A percentile compares a stretch with the other conserved stretches of the same genome.
These are phyloP conservation scores for Micrasema longulum DNA, from an alignment of 1,140 invertebrate species.

Conservation along the genomic window DNA sequence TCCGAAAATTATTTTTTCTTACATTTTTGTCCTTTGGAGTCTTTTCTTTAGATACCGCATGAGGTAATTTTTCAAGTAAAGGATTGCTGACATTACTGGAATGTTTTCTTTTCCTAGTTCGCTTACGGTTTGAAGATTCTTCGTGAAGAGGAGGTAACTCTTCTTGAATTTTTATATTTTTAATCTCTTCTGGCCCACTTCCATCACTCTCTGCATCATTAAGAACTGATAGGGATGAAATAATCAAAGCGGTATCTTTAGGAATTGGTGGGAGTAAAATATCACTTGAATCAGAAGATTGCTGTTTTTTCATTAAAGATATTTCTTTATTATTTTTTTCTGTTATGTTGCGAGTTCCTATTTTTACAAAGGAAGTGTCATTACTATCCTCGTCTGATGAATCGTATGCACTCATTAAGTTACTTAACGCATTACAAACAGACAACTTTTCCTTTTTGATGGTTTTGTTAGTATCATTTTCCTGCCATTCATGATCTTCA, in stretches of 20 bases:
- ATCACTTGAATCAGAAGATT: too few relatives aligned
- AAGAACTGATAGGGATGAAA: not conserved
- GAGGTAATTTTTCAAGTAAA: conserved; percentile 3
- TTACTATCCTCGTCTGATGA: conserved; percentile 64
- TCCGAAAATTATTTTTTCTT: conserved; percentile 46
- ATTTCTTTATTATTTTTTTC: conserved; percentile 32
- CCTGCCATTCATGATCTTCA: conserved; percentile 58
- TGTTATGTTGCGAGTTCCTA: conserved; percentile 32
- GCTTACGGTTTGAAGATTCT: conserved; percentile 13
- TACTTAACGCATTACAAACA: conserved; percentile 67
- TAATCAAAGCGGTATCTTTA: too few relatives aligned
- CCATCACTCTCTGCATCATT: conserved; percentile 57
- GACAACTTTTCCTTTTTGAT: conserved; percentile 46
- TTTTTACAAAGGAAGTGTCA: conserved; percentile 14
- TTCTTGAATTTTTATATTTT: conserved; percentile 53
- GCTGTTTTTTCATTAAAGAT: too few relatives aligned
- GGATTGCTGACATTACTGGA: conserved; percentile 50
- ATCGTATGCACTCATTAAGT: conserved; percentile 68
- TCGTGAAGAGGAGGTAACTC: conserved; percentile 33
- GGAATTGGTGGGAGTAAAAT: too few relatives aligned
- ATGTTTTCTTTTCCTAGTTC: conserved; percentile 42
- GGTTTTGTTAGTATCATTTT: conserved; percentile 46
- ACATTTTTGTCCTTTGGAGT: conserved; percentile 8
- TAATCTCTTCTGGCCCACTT: conserved; percentile 65
- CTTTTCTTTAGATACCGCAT: not conserved